A percentile compares a stretch with the other conserved stretches of the same genome.
Conservation (phyloP, 2,113 vertebrate genomes). For the Anhinga anhinga region DNA sequence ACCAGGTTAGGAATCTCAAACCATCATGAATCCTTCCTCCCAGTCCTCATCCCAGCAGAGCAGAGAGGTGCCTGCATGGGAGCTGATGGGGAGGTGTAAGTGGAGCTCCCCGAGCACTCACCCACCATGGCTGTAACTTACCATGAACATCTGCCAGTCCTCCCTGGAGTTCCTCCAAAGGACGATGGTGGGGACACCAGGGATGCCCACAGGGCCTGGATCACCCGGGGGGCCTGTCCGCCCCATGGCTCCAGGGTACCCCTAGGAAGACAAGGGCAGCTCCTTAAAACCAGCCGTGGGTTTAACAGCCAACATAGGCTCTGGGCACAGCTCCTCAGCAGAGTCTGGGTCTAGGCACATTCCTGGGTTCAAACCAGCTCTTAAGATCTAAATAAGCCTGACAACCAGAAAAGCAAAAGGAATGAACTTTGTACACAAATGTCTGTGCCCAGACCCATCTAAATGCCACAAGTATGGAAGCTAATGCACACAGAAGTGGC, state of each 20-base stretch:
- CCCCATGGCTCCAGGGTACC: conserved; percentile 74
- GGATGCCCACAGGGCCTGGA: conserved; percentile 73
- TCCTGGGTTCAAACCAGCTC: neutral
- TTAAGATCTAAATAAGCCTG: neutral
- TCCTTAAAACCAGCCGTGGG: neutral
- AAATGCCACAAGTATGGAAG: neutral
- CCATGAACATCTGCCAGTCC: conserved; percentile 83
- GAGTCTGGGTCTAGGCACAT: neutral
- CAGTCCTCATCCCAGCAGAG: neutral
- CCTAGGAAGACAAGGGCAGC: conserved; percentile 60
- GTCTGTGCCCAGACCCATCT: neutral
- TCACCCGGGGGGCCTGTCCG: conserved; percentile 67
- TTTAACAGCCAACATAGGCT: neutral
- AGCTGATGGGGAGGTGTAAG: neutral
- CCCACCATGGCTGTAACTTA: neutral
- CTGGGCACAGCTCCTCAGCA: neutral
- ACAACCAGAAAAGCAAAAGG: too few species aligned
- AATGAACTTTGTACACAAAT: too few species aligned
- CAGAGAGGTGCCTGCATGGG: neutral
- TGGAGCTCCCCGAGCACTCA: fast-evolving
- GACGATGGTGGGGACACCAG: conserved; percentile 80
- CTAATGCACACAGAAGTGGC: fast-evolving
- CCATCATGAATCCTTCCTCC: fast-evolving
- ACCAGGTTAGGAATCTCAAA: neutral
- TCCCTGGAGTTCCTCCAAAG: conserved; percentile 86